Evolutionary conservation across 2,113 vertebrate species (phyloP), one percentile per base, ranked within the genome.

Genomic region (Andinoacara biseriatus): DNA sequence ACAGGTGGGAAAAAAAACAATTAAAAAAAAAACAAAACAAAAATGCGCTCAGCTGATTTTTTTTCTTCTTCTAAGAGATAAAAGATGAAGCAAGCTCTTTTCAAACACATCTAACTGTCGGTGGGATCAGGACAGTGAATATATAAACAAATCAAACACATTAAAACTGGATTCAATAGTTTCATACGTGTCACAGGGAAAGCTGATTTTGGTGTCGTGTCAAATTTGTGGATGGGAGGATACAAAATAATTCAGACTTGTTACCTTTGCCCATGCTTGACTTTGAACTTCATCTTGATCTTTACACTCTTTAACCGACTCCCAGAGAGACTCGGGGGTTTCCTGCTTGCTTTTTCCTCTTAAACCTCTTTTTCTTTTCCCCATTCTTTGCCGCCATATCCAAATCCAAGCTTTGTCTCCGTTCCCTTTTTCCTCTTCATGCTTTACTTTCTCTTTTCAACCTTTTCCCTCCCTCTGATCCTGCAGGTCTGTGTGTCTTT

Each of bases 271-370:
- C 98, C 97, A 97, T 97, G 98, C 97, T 97, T 97, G 97, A 98
- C 96, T 98, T 97, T 98, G 96, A 98, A 97, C 97, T 98, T 98
- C 96, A 98, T 97, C 98, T 99, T 99, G 97, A 98, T 95, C 98
- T 99, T 99, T 99, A 98, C 96, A 92, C 95, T 97, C 97, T 98
- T 98, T 98, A 97, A 98, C 95, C 96, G 97, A 97, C 96, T 98
- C 96, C 97, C 97, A 97, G 96, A 97, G 97, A 97, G 97, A 97
- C 97, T 98, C 96, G 84, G 96, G 95, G 96, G 95, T 96, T 97
- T 98, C 96, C 96, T 96, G 97, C 97, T 98, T 96, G 97, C 95
- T 96, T 97, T 97, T 97, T 97, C 96, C 96, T 97, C 96, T 97
- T 97, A 97, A 97, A 97, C 80, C 97, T 98, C 97, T 98, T 96